Evolutionary conservation across 2,797 vertebrate genomes (phyloP).

Genomic region (Phoeniculus purpureus): DNA sequence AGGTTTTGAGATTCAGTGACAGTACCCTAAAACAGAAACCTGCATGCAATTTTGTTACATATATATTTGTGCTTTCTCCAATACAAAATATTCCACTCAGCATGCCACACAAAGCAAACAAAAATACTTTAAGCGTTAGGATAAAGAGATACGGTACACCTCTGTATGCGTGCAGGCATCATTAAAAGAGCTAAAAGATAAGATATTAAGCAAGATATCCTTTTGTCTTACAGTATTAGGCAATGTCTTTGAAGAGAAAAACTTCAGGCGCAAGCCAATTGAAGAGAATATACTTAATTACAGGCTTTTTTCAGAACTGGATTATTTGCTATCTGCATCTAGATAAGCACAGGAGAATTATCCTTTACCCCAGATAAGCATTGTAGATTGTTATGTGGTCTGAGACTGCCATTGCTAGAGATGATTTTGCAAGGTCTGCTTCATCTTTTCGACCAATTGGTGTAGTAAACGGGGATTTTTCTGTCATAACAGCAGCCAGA

Average conservation of each 20-base stretch:
- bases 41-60: neutral
- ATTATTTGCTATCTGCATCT: neutral
- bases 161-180: neutral
- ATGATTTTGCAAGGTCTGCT: constrained; percentile 92
- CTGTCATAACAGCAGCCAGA: constrained; percentile 94
- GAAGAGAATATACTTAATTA: neutral
- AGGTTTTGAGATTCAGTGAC: neutral
- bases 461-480: constrained; percentile 95
- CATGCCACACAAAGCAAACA: neutral
- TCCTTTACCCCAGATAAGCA: constrained; percentile 88
- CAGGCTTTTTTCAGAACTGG: neutral
- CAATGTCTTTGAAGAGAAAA: neutral
- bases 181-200: neutral
- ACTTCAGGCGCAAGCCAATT: neutral
- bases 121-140: neutral
- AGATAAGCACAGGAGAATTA: neutral
- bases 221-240: neutral
- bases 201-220: neutral
- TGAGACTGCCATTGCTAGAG: constrained; percentile 87
- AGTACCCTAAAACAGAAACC: neutral
- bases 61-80: neutral
- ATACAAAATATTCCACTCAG: neutral
- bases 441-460: constrained; percentile 95
- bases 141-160: neutral
- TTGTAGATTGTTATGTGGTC: constrained; percentile 96